phyloP scores from a whole-genome alignment of 2,888 invertebrate genomes.

The Ectobius pallidus region DNA sequence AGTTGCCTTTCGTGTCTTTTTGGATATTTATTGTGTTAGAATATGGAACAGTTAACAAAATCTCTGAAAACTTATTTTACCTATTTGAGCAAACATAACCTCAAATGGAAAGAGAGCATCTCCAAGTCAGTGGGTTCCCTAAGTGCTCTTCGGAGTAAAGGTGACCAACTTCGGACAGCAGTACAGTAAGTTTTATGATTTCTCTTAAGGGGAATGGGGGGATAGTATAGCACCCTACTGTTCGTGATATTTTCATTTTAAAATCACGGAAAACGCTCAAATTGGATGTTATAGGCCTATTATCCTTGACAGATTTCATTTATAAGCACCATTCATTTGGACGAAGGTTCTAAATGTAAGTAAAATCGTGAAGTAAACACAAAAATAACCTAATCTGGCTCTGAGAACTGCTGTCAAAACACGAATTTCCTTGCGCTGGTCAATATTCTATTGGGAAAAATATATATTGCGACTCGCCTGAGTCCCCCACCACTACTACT shows the following conservation, averaged over 20 bases:
- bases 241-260: too few species aligned
- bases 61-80: constrained; percentile 31
- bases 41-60: constrained; percentile 37
- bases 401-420: background rate
- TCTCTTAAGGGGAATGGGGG: too few species aligned
- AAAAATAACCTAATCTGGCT: background rate
- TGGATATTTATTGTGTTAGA: too few species aligned
- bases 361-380: too few species aligned
- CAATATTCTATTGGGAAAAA: too few species aligned
- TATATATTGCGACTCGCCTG: too few species aligned
- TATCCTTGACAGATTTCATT: background rate
- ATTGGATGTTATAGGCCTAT: background rate
- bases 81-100: constrained; percentile 10
- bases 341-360: too few species aligned
- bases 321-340: background rate
- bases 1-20: too few species aligned
- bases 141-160: constrained; percentile 24
- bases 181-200: constrained; percentile 27
- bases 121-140: constrained; percentile 21
- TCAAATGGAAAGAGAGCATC: constrained; percentile 14
- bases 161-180: constrained; percentile 36
- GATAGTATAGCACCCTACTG: too few species aligned
- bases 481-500: too few species aligned
- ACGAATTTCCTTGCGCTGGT: background rate
- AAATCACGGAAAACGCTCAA: too few species aligned